Percentiles rank a stretch among this genome's conserved stretches.
Evolutionary conservation across 1,140 invertebrate species (phyloP).

Genomic region (Zaprionus gabonicus): DNA sequence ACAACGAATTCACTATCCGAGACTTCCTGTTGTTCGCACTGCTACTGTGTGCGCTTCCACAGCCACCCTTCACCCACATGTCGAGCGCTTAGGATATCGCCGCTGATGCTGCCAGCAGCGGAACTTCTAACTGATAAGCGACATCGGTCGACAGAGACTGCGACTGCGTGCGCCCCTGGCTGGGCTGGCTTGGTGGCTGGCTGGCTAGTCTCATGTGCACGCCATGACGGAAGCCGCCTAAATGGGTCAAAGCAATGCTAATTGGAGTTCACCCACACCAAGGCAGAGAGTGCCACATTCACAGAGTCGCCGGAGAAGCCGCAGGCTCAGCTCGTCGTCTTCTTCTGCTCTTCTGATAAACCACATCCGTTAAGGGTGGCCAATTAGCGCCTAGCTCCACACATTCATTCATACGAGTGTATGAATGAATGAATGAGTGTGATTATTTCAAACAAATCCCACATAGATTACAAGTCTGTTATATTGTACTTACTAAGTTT

Average conservation of each 20-base stretch:
- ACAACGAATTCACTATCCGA: constrained; percentile 69
- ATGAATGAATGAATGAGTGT: constrained; percentile 75
- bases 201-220: constrained; percentile 27
- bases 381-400: constrained; percentile 59
- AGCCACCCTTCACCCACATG: constrained; percentile 82
- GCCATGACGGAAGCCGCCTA: constrained; percentile 69
- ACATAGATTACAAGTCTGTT: constrained; percentile 22
- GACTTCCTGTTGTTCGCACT: constrained; percentile 74
- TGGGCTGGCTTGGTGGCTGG: background rate
- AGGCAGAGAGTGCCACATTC: constrained; percentile 20
- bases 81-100: constrained; percentile 71
- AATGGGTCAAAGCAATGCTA: constrained; percentile 80
- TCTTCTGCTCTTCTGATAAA: constrained; percentile 57
- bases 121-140: constrained; percentile 68
- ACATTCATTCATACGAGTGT: constrained; percentile 63
- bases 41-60: constrained; percentile 28
- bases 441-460: constrained; percentile 45
- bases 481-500: constrained; percentile 1
- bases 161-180: constrained; percentile 62
- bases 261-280: constrained; percentile 75
- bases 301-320: constrained; percentile 20
- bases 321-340: constrained; percentile 46
- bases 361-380: constrained; percentile 61
- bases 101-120: constrained; percentile 43
- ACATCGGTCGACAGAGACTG: constrained; percentile 10